Evolutionary conservation across 2,888 invertebrate species (phyloP).

Genomic region (Hypomecis punctinalis): DNA sequence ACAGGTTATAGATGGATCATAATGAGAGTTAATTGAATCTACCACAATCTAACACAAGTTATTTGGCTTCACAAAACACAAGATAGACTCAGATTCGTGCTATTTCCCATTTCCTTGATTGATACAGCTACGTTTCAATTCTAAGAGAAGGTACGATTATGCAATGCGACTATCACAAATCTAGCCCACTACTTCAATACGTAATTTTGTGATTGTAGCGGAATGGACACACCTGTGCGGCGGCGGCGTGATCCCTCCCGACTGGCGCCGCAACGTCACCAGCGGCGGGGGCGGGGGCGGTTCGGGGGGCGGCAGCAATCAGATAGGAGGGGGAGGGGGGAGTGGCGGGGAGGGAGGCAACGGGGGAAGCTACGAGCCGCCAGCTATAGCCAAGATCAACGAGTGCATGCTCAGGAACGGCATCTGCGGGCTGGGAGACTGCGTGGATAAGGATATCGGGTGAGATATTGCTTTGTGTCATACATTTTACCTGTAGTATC

Average conservation of each 20-base stretch:
- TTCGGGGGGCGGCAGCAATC: conserved; percentile 35
- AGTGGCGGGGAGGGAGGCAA: conserved; percentile 43
- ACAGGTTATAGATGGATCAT: no score
- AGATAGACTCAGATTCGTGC: no score
- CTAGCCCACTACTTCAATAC: no score
- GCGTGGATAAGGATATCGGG: conserved; percentile 90
- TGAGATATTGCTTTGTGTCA: conserved; percentile 37
- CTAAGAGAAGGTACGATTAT: no score
- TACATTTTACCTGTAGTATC: no score
- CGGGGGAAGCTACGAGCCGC: conserved; percentile 55
- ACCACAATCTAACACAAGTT: no score
- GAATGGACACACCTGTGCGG: conserved; percentile 86
- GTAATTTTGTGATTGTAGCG: conserved; percentile 64
- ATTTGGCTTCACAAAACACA: no score
- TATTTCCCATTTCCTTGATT: no score
- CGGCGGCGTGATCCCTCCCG: conserved; percentile 68
- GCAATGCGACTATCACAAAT: no score
- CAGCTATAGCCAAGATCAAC: conserved; percentile 84
- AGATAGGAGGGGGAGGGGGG: conserved; percentile 20
- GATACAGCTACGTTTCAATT: no score
- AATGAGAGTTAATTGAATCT: no score
- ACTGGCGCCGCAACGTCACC: conserved; percentile 73
- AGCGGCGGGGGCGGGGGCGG: conserved; percentile 48
- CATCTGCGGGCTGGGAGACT: conserved; percentile 90
- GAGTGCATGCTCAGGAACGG: conserved; percentile 91